Conservation (phyloP, 2,797 vertebrate genomes). For the Siniperca undulata region DNA sequence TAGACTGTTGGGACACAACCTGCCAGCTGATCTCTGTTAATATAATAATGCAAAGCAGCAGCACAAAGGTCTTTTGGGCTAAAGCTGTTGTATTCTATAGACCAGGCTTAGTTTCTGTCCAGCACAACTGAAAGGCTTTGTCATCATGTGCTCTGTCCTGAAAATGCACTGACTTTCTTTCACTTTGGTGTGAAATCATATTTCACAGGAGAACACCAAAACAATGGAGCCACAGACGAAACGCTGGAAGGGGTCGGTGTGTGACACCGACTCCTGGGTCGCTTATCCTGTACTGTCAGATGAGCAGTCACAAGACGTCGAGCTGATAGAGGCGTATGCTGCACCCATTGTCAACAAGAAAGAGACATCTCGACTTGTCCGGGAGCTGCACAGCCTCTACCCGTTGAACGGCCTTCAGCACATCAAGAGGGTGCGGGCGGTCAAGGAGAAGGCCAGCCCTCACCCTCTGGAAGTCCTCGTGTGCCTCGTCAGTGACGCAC, state of each 20-base stretch:
- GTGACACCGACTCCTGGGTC: constrained; percentile 74
- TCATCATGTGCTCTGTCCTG: constrained; percentile 27
- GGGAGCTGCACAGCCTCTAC: constrained; percentile 80
- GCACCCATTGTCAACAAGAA: constrained; percentile 87
- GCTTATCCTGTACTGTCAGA: constrained; percentile 88
- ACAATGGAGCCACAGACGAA: constrained; percentile 86
- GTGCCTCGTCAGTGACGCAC: constrained; percentile 77
- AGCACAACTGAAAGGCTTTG: constrained; percentile 1
- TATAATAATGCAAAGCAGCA: neutral
- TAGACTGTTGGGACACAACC: neutral
- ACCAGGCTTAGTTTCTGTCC: neutral
- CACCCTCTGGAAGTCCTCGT: constrained; percentile 88
- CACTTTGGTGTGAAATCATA: constrained; percentile 46
- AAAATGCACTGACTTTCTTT: constrained; percentile 39
- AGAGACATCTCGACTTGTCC: constrained; percentile 87
- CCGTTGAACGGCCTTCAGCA: constrained; percentile 85
- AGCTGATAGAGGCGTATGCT: constrained; percentile 85
- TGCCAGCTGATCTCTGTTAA: neutral
- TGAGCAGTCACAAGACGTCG: constrained; percentile 79
- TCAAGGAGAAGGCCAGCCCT: constrained; percentile 53
- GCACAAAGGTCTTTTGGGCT: neutral
- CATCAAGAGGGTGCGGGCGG: constrained; percentile 89
- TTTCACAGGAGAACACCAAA: constrained; percentile 55
- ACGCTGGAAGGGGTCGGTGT: constrained; percentile 69
- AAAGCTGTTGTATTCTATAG: neutral